A percentile compares a stretch with the other conserved stretches of the same genome.
These are phyloP conservation scores for Acheta domesticus DNA, from an alignment of 2,888 invertebrate genomes.

Conservation along the genomic window DNA sequence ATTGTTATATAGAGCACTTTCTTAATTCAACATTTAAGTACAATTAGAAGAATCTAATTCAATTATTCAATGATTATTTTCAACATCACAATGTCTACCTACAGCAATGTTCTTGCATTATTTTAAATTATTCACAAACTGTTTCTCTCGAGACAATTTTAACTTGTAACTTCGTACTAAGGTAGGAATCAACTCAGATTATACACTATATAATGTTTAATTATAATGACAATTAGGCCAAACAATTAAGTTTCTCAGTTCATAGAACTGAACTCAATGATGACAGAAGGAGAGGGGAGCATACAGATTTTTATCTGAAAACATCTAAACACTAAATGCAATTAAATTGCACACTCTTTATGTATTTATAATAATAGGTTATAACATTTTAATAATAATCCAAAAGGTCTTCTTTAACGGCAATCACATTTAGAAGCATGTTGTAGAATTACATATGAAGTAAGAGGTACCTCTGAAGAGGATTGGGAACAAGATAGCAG, in stretches of 20 bases:
- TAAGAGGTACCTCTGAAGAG: conserved; percentile 21
- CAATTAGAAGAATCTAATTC: conserved; percentile 35
- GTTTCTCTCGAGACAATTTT: conserved; percentile 19
- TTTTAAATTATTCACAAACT: conserved; percentile 18
- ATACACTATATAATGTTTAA: conserved; percentile 29
- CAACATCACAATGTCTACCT: conserved; percentile 28
- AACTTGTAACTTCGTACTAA: conserved; percentile 24
- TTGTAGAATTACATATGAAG: conserved; percentile 30
- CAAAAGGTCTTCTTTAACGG: conserved; percentile 31
- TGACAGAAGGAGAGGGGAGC: conserved; percentile 32
- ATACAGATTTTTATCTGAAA: conserved; percentile 32
- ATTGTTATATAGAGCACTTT: conserved; percentile 30
- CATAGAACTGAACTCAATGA: conserved; percentile 38
- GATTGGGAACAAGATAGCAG: conserved; percentile 11
- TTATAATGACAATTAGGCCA: conserved; percentile 38
- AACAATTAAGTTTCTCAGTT: conserved; percentile 37
- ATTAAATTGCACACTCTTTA: conserved; percentile 34
- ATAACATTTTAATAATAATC: conserved; percentile 33
- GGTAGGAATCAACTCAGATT: conserved; percentile 32
- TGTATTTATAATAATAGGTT: conserved; percentile 31
- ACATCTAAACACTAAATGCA: conserved; percentile 36
- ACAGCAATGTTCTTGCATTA: conserved; percentile 20
- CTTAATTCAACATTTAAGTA: conserved; percentile 36
- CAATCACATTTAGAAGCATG: conserved; percentile 34
- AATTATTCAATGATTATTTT: conserved; percentile 29